Evolutionary conservation across 2,888 invertebrate genomes (phyloP), one percentile per base, ranked within the genome.

Genomic region (Habroteleia sp.): DNA sequence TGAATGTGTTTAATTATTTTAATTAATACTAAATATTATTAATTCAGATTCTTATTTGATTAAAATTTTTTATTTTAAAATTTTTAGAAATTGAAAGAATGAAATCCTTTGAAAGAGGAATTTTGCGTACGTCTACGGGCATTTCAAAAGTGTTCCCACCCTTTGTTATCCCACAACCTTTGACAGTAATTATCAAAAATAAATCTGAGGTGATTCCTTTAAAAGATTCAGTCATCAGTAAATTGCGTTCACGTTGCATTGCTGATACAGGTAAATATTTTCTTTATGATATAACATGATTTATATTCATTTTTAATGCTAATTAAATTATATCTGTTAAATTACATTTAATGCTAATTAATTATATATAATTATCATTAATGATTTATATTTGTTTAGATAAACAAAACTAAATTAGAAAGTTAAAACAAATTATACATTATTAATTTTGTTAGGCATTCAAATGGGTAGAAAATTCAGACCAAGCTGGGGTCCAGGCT

Each of bases 401-500:
- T n/a, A n/a, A n/a, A n/a, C n/a, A n/a, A n/a, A n/a, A n/a, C n/a
- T n/a, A n/a, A n/a, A n/a, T n/a, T n/a, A n/a, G n/a, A n/a, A n/a
- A n/a, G n/a, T n/a, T n/a, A n/a, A n/a, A n/a, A n/a, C n/a, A n/a
- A n/a, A n/a, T n/a, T n/a, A n/a, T n/a, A n/a, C n/a, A n/a, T n/a
- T n/a, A n/a, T n/a, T n/a, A n/a, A n/a, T 60, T 35, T 46, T 42
- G 25, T 39, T 54, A 81, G 85, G 86, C 3, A 83, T 88, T 60
- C 84, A 85, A 66, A 83, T 85, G 82, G 92, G 93, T 16, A 90
- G 93, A 0, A 92, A 93, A 69, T 93, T 92, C 73, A 92, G 94
- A 82, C 91, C 93, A 0, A 94, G 95, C 0, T 97, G 96, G 93
- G 93, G 93, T 0, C 92, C 93, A 0, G 91, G 91, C 7, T 91